Evolutionary conservation across 2,797 vertebrate species (phyloP), one percentile per base, ranked within the genome.

Genomic region (Coendou prehensilis): DNA sequence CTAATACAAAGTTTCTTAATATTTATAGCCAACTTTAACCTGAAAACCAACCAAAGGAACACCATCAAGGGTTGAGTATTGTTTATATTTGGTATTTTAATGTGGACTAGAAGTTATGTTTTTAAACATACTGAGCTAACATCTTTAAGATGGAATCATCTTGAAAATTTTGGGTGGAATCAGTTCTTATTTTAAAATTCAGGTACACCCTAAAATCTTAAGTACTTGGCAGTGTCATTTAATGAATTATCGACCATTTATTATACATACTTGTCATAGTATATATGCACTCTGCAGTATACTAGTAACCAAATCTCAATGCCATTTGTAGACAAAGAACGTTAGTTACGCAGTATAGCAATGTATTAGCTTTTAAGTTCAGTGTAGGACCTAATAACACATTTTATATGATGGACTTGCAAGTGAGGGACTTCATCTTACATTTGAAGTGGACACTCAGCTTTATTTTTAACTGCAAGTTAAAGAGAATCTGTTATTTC

Each of bases 381-480:
- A 96, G 81, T 97, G 73, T 23, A 95, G 94, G 96, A 91, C 9
- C 41, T 84, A 23, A 33, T 91, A 87, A 95, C 97, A 69, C 86
- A 41, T 96, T 57, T 96, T 95, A 91, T 92, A 23, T 97, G 95
- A 87, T 96, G 91, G 52, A 97, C 56, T 96, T 90, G 96, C 93
- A 94, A 91, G 59, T 93, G 76, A 97, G 97, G 95, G 97, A 93
- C 45, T 20, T 97, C 97, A 97, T 97, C 97, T 97, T 95, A 91
- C 82, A 93, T 96, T 98, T 96, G 95, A 98, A 98, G 95, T 97
- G 96, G 97, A 98, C 95, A 97, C 96, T 98, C 95, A 98, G 82
- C 96, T 98, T 98, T 98, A 98, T 98, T 97, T 98, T 97, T 97
- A 98, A 98, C 94, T 97, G 79, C 85, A 96, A 96, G 91, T 96